Evolutionary conservation across 2,113 vertebrate species (phyloP).

Genomic region (Mesitornis unicolor): DNA sequence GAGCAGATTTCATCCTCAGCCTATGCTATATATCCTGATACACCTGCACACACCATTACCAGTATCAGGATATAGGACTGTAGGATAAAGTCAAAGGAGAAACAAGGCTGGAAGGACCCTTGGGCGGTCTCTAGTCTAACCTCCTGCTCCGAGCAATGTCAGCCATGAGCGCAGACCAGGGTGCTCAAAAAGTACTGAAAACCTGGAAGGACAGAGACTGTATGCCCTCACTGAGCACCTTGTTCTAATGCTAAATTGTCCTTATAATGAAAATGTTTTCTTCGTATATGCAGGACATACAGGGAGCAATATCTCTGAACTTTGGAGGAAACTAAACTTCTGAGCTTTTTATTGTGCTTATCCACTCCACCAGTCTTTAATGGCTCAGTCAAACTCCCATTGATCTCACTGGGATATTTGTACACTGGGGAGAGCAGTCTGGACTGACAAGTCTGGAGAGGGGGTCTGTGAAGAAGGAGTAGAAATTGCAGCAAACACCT

Average conservation of each 20-base stretch:
- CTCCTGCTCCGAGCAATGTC: neutral
- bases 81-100: neutral
- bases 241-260: neutral
- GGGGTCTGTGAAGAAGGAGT: neutral
- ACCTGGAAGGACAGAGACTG: neutral
- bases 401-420: neutral
- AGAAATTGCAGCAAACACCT: neutral
- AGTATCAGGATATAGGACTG: neutral
- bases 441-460: neutral
- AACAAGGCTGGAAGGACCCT: neutral
- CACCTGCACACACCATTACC: neutral
- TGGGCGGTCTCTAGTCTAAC: neutral
- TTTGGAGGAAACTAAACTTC: neutral
- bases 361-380: neutral
- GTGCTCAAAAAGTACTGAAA: neutral
- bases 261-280: neutral
- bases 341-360: neutral
- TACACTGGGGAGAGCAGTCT: neutral
- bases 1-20: neutral
- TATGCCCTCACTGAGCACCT: neutral
- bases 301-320: neutral
- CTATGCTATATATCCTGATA: neutral
- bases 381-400: neutral
- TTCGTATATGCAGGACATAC: rapidly evolving
- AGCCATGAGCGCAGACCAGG: neutral